These are phyloP conservation scores for Muricea muricata DNA, from an alignment of 92 coral and sea anemone species.

Conservation along the genomic window DNA sequence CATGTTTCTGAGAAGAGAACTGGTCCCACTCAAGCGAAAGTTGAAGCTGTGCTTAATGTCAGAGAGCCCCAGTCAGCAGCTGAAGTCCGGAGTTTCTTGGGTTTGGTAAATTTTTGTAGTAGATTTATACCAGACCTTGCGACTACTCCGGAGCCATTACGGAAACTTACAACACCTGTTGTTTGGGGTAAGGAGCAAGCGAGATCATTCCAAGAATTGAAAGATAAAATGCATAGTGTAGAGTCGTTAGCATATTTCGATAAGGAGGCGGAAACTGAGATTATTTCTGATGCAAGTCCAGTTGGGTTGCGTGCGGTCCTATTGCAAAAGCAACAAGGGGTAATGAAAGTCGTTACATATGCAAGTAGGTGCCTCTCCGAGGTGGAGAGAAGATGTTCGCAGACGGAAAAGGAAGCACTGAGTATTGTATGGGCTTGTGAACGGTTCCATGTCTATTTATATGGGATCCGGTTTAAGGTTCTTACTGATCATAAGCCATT, in stretches of 20 bases:
- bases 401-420: constrained; percentile 41
- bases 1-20: constrained; percentile 61
- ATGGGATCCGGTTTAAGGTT: constrained; percentile 32
- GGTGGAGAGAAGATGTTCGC: constrained; percentile 33
- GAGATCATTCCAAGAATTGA: constrained; percentile 47
- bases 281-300: constrained; percentile 33
- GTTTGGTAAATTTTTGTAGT: constrained; percentile 16
- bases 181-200: constrained; percentile 43
- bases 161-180: constrained; percentile 13
- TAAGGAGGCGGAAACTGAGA: constrained; percentile 15
- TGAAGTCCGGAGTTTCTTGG: constrained; percentile 5
- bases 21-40: constrained; percentile 58
- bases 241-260: constrained; percentile 52
- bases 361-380: constrained; percentile 27
- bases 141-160: constrained; percentile 2
- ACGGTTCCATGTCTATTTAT: constrained; percentile 42
- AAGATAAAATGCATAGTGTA: constrained; percentile 44
- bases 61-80: not conserved
- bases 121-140: constrained; percentile 19
- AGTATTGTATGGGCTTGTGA: constrained; percentile 55
- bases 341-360: constrained; percentile 8
- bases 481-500: constrained; percentile 59
- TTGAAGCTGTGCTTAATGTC: constrained; percentile 54
- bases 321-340: constrained; percentile 36
- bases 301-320: constrained; percentile 43